Evolutionary conservation across 2,888 invertebrate species (phyloP).

Genomic region (Luperina testacea): DNA sequence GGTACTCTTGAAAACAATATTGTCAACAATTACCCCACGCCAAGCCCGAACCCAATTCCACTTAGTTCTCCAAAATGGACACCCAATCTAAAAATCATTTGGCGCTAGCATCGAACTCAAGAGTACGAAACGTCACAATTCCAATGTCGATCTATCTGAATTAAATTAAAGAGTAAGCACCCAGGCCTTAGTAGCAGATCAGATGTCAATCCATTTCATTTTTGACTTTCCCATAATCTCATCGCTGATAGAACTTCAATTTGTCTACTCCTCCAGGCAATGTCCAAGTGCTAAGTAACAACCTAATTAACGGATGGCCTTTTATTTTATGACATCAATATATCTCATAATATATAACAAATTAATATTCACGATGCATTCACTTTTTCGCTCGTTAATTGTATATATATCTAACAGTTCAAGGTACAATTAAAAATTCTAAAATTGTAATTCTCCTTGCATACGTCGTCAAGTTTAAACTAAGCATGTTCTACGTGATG

Average conservation of each 20-base stretch:
- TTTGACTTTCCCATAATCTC: not conserved
- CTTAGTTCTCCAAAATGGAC: no score
- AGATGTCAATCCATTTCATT: not conserved
- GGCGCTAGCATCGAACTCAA: no score
- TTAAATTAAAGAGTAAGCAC: no score
- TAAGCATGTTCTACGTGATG: conserved; percentile 64
- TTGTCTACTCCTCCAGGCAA: not conserved
- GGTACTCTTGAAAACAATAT: no score
- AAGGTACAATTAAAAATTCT: conserved; percentile 58
- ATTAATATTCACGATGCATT: conserved; percentile 27
- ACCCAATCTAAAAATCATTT: no score
- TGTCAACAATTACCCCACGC: no score
- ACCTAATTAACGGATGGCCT: not conserved
- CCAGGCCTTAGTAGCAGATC: not conserved
- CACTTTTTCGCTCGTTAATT: conserved; percentile 46
- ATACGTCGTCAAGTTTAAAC: conserved; percentile 56
- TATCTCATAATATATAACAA: not conserved
- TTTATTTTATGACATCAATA: not conserved
- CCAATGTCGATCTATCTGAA: no score
- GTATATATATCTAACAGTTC: conserved; percentile 53
- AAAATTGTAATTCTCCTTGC: conserved; percentile 64
- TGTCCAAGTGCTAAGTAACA: no score
- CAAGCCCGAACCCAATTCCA: no score
- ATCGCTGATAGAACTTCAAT: not conserved
- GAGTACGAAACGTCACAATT: no score